phyloP scores from a whole-genome alignment of 2,113 vertebrate genomes.

The Antennarius striatus region DNA sequence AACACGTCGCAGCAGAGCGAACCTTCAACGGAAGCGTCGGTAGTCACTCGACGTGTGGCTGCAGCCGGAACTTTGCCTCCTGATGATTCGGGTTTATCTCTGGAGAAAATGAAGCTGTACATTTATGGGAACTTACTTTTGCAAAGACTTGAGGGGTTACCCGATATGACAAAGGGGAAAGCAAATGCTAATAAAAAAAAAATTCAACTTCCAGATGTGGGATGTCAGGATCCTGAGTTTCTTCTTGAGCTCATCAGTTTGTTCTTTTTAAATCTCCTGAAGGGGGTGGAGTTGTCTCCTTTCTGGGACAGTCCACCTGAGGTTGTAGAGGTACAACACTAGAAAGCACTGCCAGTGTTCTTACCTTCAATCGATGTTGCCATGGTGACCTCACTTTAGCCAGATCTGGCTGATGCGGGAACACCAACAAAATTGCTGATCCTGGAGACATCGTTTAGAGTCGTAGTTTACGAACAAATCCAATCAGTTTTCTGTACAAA shows the following conservation, averaged over 20 bases:
- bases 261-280: neutral
- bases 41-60: conserved; percentile 41
- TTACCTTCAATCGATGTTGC: too few relatives aligned
- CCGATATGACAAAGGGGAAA: conserved; percentile 57
- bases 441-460: too few relatives aligned
- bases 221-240: conserved; percentile 1
- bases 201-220: conserved; percentile 21
- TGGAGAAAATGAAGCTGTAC: conserved; percentile 60
- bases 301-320: too few relatives aligned
- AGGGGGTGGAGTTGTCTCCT: too few relatives aligned
- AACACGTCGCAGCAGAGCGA: conserved; percentile 52
- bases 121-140: conserved; percentile 66
- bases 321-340: too few relatives aligned
- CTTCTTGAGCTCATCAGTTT: neutral
- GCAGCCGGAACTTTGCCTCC: conserved; percentile 33
- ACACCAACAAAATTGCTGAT: too few relatives aligned
- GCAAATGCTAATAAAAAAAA: conserved; percentile 70
- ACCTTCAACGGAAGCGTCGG: conserved; percentile 34
- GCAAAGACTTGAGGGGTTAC: conserved; percentile 57
- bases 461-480: too few relatives aligned
- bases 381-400: too few relatives aligned
- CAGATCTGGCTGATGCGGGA: too few relatives aligned
- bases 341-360: too few relatives aligned
- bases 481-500: too few relatives aligned
- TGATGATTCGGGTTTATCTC: conserved; percentile 11